Conservation (phyloP, 2,888 invertebrate species). For the Erynnis tages region DNA sequence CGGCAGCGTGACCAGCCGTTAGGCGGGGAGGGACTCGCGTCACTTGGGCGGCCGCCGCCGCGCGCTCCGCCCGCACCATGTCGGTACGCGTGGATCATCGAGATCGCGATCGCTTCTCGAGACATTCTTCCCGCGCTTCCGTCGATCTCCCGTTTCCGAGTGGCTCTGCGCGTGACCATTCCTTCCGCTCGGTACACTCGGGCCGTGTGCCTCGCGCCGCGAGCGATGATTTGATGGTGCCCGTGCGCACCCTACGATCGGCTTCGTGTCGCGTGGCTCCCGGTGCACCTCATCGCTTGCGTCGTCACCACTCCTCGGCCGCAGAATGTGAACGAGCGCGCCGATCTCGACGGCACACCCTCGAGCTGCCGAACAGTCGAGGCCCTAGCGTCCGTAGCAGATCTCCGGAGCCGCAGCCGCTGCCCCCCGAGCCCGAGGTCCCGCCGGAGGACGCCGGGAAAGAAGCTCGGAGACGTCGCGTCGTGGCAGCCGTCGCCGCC, state of each 20-base stretch:
- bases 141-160: slow-evolving; percentile 72
- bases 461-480: slow-evolving; percentile 85
- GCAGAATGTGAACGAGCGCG: slow-evolving; percentile 76
- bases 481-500: slow-evolving; percentile 86
- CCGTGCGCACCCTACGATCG: slow-evolving; percentile 73
- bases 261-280: slow-evolving; percentile 72
- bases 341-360: slow-evolving; percentile 68
- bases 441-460: slow-evolving; percentile 82
- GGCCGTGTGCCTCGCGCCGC: slow-evolving; percentile 70
- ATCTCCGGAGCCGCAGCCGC: slow-evolving; percentile 65
- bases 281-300: slow-evolving; percentile 72
- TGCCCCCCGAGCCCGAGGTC: slow-evolving; percentile 62
- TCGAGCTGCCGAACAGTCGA: slow-evolving; percentile 69
- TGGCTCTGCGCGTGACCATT: slow-evolving; percentile 68
- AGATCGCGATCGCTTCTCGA: slow-evolving; percentile 74
- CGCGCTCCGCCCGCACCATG: slow-evolving; percentile 76
- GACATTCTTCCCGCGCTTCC: slow-evolving; percentile 77
- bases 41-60: slow-evolving; percentile 77
- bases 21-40: slow-evolving; percentile 45
- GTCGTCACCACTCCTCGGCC: slow-evolving; percentile 75
- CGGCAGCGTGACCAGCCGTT: slow-evolving; percentile 37
- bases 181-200: slow-evolving; percentile 73
- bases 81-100: slow-evolving; percentile 75
- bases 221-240: slow-evolving; percentile 76
- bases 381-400: slow-evolving; percentile 73